Base-by-base conservation (phyloP, 64 coral and sea anemone genomes). In the Stichodactyla helianthus region DNA sequence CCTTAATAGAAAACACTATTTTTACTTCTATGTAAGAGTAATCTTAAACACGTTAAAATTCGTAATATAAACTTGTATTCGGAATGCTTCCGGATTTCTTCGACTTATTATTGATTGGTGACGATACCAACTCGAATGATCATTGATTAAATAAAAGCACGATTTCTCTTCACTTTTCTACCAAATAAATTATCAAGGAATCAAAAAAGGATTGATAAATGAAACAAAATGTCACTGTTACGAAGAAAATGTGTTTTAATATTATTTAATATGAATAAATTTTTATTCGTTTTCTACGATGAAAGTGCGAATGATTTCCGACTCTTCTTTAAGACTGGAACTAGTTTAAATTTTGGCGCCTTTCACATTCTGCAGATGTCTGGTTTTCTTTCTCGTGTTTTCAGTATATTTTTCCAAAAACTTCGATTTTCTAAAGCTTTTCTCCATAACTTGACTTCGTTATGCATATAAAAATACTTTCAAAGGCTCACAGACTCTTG, bases 301-400 rank as follows among this genome's bases (percentile, higher is more conserved):
- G 7, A 27, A 10, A 19, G 6, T 81, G 6, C 78, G 78, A 81
- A 81, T 51, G 51, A 22, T 31, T 52, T 54, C 78, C 35, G 78
- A 81, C 78, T 13, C 52, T 20, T 81, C 51, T 51, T 19, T 5
- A 18, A 79, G 51, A 81, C 78, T 81, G 35, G 78, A 54, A 81
- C 78, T 51, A 81, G 78, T 81, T 81, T 81, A 81, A 81, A 81
- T 52, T 67, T 91, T 55, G 11, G 51, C 84, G 90, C 90, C 85
- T 91, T 87, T 52, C 52, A 91, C 16, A 12, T 27, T 77, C 55
- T 58, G 51, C 68, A 31, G 63, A 31, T 74, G 68, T 31, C 22
- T 74, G 22, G 26, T 9, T 65, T 74, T 0, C 25, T 31, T 74
- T 27, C 26, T 9, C 68, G 27, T 23, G 23, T 74, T 74, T 26